Percentiles rank a stretch among this genome's conserved stretches.
Evolutionary conservation across 2,113 vertebrate species (phyloP).

Genomic region (Coptodon bakossiorum): DNA sequence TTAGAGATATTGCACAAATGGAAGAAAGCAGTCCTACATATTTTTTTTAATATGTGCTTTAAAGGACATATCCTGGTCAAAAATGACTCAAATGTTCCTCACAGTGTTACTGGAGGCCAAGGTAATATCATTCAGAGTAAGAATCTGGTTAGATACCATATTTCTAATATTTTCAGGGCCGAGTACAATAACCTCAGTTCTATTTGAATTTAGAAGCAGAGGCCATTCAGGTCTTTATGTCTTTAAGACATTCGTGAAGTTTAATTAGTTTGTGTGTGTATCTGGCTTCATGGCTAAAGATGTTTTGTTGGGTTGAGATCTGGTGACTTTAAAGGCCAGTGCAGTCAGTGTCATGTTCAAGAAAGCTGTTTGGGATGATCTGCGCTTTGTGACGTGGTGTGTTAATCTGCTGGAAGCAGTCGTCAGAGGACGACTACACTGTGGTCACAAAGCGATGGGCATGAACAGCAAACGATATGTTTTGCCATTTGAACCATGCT

Average conservation of each 20-base stretch:
- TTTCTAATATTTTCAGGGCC: neutral
- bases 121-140: neutral
- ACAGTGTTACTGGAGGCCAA: neutral
- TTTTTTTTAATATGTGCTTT: neutral
- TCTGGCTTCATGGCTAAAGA: neutral
- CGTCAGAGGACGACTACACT: neutral
- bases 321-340: neutral
- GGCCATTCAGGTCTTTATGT: neutral
- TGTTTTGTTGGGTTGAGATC: neutral
- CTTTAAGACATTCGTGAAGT: neutral
- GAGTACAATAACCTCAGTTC: neutral
- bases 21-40: neutral
- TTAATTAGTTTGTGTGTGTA: neutral
- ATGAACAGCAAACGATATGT: accelerated
- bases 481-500: neutral
- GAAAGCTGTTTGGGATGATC: neutral
- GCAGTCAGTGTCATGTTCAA: neutral
- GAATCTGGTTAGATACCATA: neutral
- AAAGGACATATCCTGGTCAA: neutral
- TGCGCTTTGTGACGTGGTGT: neutral
- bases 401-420: neutral
- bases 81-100: neutral
- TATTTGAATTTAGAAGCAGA: neutral
- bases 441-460: neutral
- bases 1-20: neutral